These are phyloP conservation scores for Puntigrus tetrazona DNA, from an alignment of 2,113 vertebrate species.

Conservation along the genomic window DNA sequence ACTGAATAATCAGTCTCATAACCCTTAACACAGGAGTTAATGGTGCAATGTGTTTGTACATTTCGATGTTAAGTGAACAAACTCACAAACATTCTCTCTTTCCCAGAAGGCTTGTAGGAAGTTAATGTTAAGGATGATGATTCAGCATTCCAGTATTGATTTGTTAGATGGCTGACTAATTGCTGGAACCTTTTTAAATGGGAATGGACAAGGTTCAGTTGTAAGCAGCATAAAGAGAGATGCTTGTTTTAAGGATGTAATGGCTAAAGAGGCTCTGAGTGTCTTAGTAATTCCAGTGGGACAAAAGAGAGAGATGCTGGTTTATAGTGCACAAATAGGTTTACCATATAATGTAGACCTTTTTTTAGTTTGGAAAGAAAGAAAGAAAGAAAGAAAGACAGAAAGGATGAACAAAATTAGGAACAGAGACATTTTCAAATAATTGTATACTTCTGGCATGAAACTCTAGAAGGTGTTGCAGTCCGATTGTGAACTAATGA, in stretches of 20 bases:
- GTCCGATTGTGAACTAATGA: too few species aligned
- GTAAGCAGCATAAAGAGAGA: constrained; percentile 6
- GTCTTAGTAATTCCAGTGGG: not conserved
- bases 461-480: too few species aligned
- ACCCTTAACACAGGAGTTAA: not conserved
- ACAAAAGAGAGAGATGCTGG: not conserved
- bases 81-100: constrained; percentile 25
- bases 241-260: not conserved
- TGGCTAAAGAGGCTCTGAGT: not conserved
- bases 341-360: not conserved
- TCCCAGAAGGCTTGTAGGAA: constrained; percentile 7
- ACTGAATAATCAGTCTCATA: not conserved
- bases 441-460: too few species aligned
- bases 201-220: constrained; percentile 20
- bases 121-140: constrained; percentile 34
- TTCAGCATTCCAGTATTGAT: constrained; percentile 40
- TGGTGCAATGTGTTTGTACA: not conserved
- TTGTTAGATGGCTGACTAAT: constrained; percentile 24
- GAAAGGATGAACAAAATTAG: not conserved
- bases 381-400: too few species aligned
- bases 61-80: constrained; percentile 1
- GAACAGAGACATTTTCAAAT: not conserved
- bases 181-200: constrained; percentile 38
- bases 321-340: not conserved
- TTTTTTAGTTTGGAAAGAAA: not conserved